Percentiles rank a stretch among this genome's conserved stretches.
phyloP scores from a whole-genome alignment of 1,140 invertebrate species.

The Sesamia nonagrioides region DNA sequence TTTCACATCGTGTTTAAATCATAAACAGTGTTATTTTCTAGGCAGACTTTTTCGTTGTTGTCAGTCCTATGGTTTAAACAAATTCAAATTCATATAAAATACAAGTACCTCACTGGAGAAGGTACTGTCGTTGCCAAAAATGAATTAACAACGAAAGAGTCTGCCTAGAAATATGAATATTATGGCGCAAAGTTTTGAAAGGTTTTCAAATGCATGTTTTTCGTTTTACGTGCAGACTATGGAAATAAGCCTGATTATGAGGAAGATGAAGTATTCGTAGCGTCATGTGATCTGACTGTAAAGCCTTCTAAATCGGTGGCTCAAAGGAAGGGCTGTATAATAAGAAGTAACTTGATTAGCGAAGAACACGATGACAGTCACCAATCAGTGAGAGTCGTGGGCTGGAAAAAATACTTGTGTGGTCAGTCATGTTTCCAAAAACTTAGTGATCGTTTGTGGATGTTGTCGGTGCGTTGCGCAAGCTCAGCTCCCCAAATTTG shows the following conservation, averaged over 20 bases:
- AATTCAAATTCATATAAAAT: too few species aligned
- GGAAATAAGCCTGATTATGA: constrained; percentile 63
- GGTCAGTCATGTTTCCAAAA: constrained; percentile 65
- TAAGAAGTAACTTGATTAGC: constrained; percentile 61
- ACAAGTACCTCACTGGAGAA: too few species aligned
- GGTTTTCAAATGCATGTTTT: constrained; percentile 11
- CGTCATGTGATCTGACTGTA: constrained; percentile 72
- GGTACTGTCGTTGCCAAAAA: too few species aligned
- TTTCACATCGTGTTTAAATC: constrained; percentile 9
- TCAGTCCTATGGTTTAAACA: too few species aligned
- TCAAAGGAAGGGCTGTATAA: constrained; percentile 69
- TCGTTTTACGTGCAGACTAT: constrained; percentile 29
- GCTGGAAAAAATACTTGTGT: constrained; percentile 65
- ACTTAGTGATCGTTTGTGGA: constrained; percentile 69
- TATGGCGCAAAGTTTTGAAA: constrained; percentile 22
- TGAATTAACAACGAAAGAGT: too few species aligned
- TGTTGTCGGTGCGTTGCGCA: constrained; percentile 78
- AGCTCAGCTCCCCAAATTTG: constrained; percentile 64
- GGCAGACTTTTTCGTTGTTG: too few species aligned
- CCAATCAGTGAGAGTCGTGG: not conserved
- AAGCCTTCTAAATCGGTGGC: constrained; percentile 56
- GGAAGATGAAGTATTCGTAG: constrained; percentile 72
- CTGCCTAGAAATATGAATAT: constrained; percentile 15
- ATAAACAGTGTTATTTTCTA: constrained; percentile 72
- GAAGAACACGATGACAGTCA: constrained; percentile 1